Base-by-base conservation (phyloP, 2,888 invertebrate genomes). In the Nowickia ferox region DNA sequence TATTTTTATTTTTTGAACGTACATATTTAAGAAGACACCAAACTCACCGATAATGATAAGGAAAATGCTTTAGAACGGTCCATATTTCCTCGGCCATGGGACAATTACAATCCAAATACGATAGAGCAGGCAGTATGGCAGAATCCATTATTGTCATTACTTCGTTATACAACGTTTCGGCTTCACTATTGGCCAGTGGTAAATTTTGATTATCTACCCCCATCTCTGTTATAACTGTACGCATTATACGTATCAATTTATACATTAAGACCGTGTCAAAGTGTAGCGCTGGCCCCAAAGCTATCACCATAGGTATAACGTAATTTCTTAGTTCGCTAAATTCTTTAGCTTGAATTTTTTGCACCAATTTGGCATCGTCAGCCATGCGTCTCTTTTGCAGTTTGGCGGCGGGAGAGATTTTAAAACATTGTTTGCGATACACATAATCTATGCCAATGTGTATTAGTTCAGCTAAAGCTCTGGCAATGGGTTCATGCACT, bases 31-130 rank as follows among this genome's bases (percentile, higher is more conserved):
- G 22, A 51, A 11, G 0, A 57, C 15, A n/a, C 22, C n/a, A 46
- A n/a, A 48, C 96, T 94, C 87, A 90, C 86, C 93, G 91, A 93
- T 95, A 95, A 89, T 97, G 96, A 92, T 98, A 98, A 0, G 98
- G 97, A 93, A 96, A 97, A 68, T 96, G 93, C 91, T 97, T 97
- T 19, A 98, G 93, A 68, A 99, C 95, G 65, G 96, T 96, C 97
- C 99, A 99, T 85, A 99, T 95, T 93, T 99, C 98, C 92, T 99
- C 99, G 5, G 98, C 97, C 92, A 99, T 96, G 88, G 98, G 97
- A 91, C 98, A 98, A 93, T 99, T 99, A 89, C 97, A 97, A 88
- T 98, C 97, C 94, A 98, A 95, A 89, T 98, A 95, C 0, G 98
- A 97, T 30, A 99, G 94, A 0, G 98, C 95, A 0, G 99, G 99